phyloP scores from a whole-genome alignment of 2,113 vertebrate species.

The Oostethus manadensis region DNA sequence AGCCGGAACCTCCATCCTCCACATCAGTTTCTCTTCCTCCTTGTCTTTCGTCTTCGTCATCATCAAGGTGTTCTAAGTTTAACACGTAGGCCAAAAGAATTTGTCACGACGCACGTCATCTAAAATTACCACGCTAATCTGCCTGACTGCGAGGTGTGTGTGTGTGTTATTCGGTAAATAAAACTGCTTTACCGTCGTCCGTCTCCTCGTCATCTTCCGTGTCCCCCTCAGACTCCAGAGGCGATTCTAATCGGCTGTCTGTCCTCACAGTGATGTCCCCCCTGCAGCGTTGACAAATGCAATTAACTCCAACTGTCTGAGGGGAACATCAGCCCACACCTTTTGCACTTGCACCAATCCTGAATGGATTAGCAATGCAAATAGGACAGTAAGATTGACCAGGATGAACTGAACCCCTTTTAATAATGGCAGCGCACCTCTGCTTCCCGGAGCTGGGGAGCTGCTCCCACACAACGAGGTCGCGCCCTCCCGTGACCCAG shows the following conservation, averaged over 20 bases:
- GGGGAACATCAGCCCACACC: not conserved
- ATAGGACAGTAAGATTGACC: conserved; percentile 12
- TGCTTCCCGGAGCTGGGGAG: conserved; percentile 65
- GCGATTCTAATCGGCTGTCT: conserved; percentile 61
- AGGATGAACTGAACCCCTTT: not conserved
- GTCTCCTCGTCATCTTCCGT: conserved; percentile 45
- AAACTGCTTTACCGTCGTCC: conserved; percentile 7
- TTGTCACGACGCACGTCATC: conserved; percentile 18
- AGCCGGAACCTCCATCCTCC: conserved; percentile 37
- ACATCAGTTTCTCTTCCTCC: conserved; percentile 28
- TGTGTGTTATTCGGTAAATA: conserved; percentile 12
- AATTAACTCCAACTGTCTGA: no score
- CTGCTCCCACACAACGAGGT: conserved; percentile 75
- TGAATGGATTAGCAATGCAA: conserved; percentile 21
- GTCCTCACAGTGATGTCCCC: conserved; percentile 67
- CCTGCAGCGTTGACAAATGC: conserved; percentile 40
- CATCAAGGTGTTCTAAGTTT: conserved; percentile 43
- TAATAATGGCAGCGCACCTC: conserved; percentile 50
- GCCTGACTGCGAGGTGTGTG: conserved; percentile 2
- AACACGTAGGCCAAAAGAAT: conserved; percentile 24
- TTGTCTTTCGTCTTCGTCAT: conserved; percentile 27
- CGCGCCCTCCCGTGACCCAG: conserved; percentile 73
- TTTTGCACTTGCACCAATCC: conserved; percentile 6
- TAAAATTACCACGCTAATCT: conserved; percentile 27
- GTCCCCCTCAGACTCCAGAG: conserved; percentile 66